These are phyloP conservation scores for Zosterops pallidus DNA, from an alignment of 2,113 vertebrate species.

Conservation along the genomic window DNA sequence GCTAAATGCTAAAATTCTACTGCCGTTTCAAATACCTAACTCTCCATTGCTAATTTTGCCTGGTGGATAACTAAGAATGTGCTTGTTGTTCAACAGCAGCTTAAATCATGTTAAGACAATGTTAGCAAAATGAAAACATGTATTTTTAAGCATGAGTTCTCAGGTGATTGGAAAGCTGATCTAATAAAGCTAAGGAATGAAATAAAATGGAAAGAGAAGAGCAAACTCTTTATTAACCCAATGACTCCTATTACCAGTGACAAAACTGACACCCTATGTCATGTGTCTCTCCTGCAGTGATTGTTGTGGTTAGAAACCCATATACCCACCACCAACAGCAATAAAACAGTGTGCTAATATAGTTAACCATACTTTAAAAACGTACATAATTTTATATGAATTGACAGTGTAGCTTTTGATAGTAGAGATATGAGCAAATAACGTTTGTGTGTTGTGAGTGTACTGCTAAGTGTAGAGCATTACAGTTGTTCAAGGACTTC, in stretches of 20 bases:
- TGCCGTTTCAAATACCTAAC: neutral
- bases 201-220: neutral
- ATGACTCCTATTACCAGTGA: neutral
- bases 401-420: neutral
- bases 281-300: neutral
- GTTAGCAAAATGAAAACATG: neutral
- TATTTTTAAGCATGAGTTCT: neutral
- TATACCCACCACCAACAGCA: neutral
- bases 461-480: neutral
- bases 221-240: neutral
- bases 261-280: neutral
- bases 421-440: neutral
- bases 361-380: neutral
- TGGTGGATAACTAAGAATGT: neutral
- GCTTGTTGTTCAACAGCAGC: neutral
- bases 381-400: neutral
- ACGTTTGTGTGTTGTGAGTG: neutral
- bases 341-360: neutral
- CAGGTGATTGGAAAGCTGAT: neutral
- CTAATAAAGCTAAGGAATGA: neutral
- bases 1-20: neutral
- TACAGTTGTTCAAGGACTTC: neutral
- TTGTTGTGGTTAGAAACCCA: neutral
- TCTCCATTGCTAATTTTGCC: neutral
- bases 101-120: neutral